A percentile compares a stretch with the other conserved stretches of the same genome.
Conservation (phyloP, 1,140 invertebrate species). For the Pissodes strobi region DNA sequence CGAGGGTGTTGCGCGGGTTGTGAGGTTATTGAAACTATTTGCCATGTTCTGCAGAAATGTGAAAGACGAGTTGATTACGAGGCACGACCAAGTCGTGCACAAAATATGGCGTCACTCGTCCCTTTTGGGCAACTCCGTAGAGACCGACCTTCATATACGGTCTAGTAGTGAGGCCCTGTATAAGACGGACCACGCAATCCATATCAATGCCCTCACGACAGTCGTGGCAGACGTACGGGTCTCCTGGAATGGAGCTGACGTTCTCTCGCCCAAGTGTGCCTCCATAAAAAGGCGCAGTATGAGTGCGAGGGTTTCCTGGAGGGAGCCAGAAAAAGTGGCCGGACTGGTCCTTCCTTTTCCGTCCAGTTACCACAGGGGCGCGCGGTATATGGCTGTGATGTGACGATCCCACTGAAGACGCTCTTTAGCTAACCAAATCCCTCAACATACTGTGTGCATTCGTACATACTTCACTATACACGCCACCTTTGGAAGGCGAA, state of each 20-base stretch:
- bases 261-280: background rate
- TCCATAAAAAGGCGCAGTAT: background rate
- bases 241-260: background rate
- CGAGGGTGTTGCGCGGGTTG: slow-evolving; percentile 16
- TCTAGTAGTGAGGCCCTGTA: slow-evolving; percentile 9
- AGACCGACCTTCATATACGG: slow-evolving; percentile 13
- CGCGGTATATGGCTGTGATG: background rate
- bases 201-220: background rate
- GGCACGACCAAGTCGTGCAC: slow-evolving; percentile 25
- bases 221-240: background rate
- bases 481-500: too few relatives aligned
- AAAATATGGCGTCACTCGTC: slow-evolving; percentile 9
- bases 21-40: slow-evolving; percentile 8
- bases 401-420: background rate
- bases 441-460: too few relatives aligned
- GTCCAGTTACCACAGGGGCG: background rate
- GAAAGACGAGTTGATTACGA: slow-evolving; percentile 18
- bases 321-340: background rate
- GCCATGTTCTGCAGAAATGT: slow-evolving; percentile 33
- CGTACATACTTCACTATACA: too few relatives aligned
- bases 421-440: too few relatives aligned
- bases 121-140: background rate
- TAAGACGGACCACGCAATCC: slow-evolving; percentile 24
- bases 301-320: background rate
- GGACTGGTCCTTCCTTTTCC: background rate